Evolutionary conservation across 2,888 invertebrate genomes (phyloP), one percentile per base, ranked within the genome.

Genomic region (Ectemnius continuus): DNA sequence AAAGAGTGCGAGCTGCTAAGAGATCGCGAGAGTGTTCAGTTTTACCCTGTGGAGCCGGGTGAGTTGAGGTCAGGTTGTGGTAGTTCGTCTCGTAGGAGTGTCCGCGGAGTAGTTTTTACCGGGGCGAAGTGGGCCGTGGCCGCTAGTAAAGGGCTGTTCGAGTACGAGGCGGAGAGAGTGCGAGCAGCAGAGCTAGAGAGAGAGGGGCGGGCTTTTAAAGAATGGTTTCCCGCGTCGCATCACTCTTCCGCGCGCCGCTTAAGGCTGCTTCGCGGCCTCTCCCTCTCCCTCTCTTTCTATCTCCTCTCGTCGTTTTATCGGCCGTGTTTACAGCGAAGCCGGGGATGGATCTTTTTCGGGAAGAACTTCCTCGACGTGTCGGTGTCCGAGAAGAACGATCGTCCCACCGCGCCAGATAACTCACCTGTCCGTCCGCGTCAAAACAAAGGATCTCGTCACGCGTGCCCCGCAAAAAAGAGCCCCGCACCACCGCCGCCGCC

Each of bases 161-260:
- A 52, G 70, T 66, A 73, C 78, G 76, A 68, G 36, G 6, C 1
- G 6, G 36, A 6, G 36, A 8, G 5, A 36, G 36, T 23, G 23
- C 23, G 23, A 23, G 23, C 1, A 23, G 0, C 0, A 23, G 1
- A n/a, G n/a, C n/a, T n/a, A 36, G 36, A 36, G 36, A 36, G 8
- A 36, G 79, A 81, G 70, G 81, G 78, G 82, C 80, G 75, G 76
- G 79, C 71, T 80, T 83, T 82, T 88, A 84, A 88, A 87, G 86
- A 88, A 88, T 88, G 88, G 88, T 86, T 87, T 87, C 85, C 85
- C 83, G 86, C 81, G 84, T 81, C 84, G 85, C 87, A 86, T 88
- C 86, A 88, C 84, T 88, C 88, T 87, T 87, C 84, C 81, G 82
- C 84, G 52, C 52, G 80, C 85, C 82, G 79, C 84, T 81, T 84